Evolutionary conservation across 2,113 vertebrate genomes (phyloP).

Genomic region (Tachysurus fulvidraco): DNA sequence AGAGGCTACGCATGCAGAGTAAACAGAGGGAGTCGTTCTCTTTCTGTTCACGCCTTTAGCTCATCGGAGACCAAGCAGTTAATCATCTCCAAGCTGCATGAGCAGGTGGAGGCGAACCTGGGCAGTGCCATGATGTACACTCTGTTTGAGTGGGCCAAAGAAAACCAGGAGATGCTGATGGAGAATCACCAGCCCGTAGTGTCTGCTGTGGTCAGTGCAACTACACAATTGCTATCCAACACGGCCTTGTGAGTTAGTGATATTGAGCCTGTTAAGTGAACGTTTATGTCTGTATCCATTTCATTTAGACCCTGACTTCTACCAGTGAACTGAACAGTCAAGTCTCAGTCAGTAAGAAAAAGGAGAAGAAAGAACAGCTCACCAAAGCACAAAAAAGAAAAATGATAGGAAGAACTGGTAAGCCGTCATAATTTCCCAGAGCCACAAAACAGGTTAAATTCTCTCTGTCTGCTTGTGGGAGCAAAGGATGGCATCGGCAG

Average conservation of each 20-base stretch:
- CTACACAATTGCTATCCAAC: background rate
- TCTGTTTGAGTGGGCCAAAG: slow-evolving; percentile 95
- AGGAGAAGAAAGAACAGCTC: slow-evolving; percentile 93
- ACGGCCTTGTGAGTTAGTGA: background rate
- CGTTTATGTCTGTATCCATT: background rate
- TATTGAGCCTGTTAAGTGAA: background rate
- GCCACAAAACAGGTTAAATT: no score
- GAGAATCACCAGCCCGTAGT: slow-evolving; percentile 84
- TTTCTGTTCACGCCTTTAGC: slow-evolving; percentile 63
- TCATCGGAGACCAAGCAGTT: slow-evolving; percentile 80
- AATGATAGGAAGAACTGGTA: slow-evolving; percentile 89
- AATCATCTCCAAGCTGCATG: slow-evolving; percentile 84
- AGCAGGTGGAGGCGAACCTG: slow-evolving; percentile 88
- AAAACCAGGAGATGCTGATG: slow-evolving; percentile 91
- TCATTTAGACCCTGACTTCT: slow-evolving; percentile 75
- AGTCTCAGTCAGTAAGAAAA: slow-evolving; percentile 80
- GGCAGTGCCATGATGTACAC: slow-evolving; percentile 97
- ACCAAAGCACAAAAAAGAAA: slow-evolving; percentile 97
- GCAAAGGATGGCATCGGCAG: no score
- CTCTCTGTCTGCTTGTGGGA: no score
- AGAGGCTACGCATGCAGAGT: background rate
- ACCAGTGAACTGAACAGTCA: slow-evolving; percentile 67
- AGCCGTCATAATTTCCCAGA: slow-evolving; percentile 31
- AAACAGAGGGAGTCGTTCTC: no score
- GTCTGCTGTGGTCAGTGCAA: slow-evolving; percentile 74